Conservation (phyloP, 2,888 invertebrate genomes). For the Magallana nippona region DNA sequence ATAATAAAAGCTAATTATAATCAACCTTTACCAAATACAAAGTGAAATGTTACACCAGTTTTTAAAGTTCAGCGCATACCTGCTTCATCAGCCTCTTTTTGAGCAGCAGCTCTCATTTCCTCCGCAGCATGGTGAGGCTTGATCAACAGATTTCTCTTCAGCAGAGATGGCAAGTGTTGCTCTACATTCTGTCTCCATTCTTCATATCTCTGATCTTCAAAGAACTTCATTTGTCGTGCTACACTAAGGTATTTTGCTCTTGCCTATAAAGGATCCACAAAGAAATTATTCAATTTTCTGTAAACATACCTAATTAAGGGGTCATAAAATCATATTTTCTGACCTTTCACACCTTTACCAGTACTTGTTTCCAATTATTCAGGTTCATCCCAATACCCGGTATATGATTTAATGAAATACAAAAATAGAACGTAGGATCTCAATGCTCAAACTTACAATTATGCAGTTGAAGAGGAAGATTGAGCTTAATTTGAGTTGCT, state of each 20-base stretch:
- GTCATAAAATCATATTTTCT: background rate
- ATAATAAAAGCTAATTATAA: background rate
- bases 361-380: too few relatives aligned
- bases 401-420: too few relatives aligned
- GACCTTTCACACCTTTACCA: too few relatives aligned
- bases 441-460: too few relatives aligned
- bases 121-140: constrained; percentile 64
- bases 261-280: constrained; percentile 80
- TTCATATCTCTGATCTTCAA: constrained; percentile 87
- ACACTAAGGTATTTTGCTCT: constrained; percentile 89
- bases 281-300: background rate
- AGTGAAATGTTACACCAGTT: background rate
- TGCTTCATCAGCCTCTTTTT: constrained; percentile 54
- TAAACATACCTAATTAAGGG: background rate
- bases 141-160: constrained; percentile 76
- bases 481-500: too few relatives aligned
- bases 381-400: too few relatives aligned
- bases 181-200: constrained; percentile 87
- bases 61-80: constrained; percentile 4
- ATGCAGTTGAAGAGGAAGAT: too few relatives aligned
- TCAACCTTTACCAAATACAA: background rate
- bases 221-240: constrained; percentile 87
- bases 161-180: constrained; percentile 83
- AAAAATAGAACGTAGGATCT: too few relatives aligned
- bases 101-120: constrained; percentile 46